Evolutionary conservation across 2,113 vertebrate species (phyloP), one percentile per base, ranked within the genome.

Genomic region (Capreolus pygargus): DNA sequence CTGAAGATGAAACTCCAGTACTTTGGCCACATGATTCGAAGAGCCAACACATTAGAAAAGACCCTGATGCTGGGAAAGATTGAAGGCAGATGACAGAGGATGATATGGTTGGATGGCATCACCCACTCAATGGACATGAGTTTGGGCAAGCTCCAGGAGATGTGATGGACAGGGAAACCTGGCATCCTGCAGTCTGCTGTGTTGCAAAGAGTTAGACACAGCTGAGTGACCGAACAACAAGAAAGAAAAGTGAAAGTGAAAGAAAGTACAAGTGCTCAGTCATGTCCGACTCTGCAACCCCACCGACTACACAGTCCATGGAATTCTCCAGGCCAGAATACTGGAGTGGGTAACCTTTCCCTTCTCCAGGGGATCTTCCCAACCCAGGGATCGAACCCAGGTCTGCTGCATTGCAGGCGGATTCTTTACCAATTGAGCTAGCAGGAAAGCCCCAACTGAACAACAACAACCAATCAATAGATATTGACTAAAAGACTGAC

Each of bases 341-440:
- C 1, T 74, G 67, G 67, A 74, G 36, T 39, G 36, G 36, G 19
- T 39, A 23, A 39, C 3, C 19, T 74, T 74, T 74, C 67, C 67
- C n/a, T 74, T 74, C n/a, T 74, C 36, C 21, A 39, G 10, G 36
- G 36, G 36, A 39, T 74, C 67, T 74, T 74, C 36, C 67, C 67
- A 74, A 39, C n/a, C 5, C n/a, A 70, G 67, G 67, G n/a, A 70
- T 23, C 2, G 0, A 70, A 70, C 10, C 19, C 67, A 70, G 67
- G 67, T 23, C n/a, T 70, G 10, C n/a, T 1, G 0, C n/a, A 39
- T 12, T 70, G 19, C n/a, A 70, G 19, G n/a, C 0, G 0, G 67
- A 70, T 70, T 70, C n/a, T 39, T 70, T 70, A 70, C 17, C 67
- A 70, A 70, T 11, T 6, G n/a, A 39, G 21, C 67, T 39, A 39